Conservation (phyloP, 1,140 invertebrate species). For the Saccostrea echinata region DNA sequence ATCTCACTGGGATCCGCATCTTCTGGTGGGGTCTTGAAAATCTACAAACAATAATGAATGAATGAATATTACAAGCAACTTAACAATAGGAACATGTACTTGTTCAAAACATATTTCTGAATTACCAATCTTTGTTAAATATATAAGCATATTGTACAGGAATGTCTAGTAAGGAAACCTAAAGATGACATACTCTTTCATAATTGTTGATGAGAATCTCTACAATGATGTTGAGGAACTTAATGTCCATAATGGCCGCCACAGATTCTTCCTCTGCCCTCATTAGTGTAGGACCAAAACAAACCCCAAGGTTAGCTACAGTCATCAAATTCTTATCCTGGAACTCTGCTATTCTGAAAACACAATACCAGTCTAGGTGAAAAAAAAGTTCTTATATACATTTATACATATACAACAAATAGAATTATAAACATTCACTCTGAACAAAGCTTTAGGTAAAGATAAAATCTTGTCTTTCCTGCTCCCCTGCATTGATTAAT, state of each 20-base stretch:
- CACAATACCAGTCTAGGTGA: neutral
- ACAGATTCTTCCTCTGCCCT: constrained; percentile 97
- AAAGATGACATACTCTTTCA: constrained; percentile 84
- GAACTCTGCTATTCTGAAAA: constrained; percentile 87
- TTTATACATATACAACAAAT: no score
- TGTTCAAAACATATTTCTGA: no score
- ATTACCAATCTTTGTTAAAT: neutral
- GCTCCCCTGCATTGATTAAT: no score
- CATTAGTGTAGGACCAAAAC: constrained; percentile 98
- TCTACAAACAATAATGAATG: constrained; percentile 70
- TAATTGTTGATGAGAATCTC: constrained; percentile 97
- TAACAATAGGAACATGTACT: no score
- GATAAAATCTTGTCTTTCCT: no score
- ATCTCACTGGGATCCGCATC: constrained; percentile 66
- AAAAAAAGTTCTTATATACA: no score
- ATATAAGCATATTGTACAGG: neutral
- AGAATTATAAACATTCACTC: no score
- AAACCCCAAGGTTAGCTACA: constrained; percentile 97
- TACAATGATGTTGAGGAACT: constrained; percentile 98
- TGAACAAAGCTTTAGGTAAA: no score
- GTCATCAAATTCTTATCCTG: constrained; percentile 97
- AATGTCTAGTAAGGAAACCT: neutral
- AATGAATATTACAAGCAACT: neutral
- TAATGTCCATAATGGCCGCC: constrained; percentile 98
- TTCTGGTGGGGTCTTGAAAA: constrained; percentile 80